Percentiles rank a stretch among this genome's conserved stretches.
Conservation (phyloP, 2,888 invertebrate species). For the Opisthograptis luteolata region DNA sequence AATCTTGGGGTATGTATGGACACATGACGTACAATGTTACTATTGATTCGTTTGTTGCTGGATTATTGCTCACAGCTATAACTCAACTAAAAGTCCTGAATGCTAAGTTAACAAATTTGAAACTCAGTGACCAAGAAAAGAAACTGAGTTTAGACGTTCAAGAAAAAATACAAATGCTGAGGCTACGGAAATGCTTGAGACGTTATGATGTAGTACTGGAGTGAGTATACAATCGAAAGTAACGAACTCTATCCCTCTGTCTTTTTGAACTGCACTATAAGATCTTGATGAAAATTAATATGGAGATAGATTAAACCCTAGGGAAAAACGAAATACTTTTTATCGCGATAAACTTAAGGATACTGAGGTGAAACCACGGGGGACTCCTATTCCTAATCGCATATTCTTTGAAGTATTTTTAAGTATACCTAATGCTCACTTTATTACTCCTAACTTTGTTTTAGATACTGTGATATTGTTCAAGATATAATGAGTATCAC, state of each 20-base stretch:
- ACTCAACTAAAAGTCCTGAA: conserved; percentile 58
- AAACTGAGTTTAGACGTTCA: conserved; percentile 38
- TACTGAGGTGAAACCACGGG: no score
- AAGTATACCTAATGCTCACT: no score
- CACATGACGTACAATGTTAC: conserved; percentile 69
- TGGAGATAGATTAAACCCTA: no score
- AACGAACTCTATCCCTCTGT: no score
- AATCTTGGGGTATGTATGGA: conserved; percentile 61
- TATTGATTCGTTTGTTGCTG: conserved; percentile 62
- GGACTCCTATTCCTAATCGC: no score
- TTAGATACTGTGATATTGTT: conserved; percentile 54
- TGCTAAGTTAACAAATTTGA: conserved; percentile 51
- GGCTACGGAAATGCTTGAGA: conserved; percentile 40
- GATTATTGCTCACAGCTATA: conserved; percentile 57
- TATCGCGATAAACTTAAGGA: no score
- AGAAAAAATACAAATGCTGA: conserved; percentile 26
- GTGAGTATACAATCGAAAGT: no score
- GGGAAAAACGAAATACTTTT: no score
- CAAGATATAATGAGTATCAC: conserved; percentile 56
- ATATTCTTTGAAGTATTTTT: no score
- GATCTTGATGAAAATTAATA: no score
- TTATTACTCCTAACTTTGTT: no score
- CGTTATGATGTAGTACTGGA: conserved; percentile 59
- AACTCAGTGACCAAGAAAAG: conserved; percentile 35
- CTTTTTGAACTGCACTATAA: no score